Base-by-base conservation (phyloP, 1,140 invertebrate genomes). In the Harlomillsia oculata region DNA sequence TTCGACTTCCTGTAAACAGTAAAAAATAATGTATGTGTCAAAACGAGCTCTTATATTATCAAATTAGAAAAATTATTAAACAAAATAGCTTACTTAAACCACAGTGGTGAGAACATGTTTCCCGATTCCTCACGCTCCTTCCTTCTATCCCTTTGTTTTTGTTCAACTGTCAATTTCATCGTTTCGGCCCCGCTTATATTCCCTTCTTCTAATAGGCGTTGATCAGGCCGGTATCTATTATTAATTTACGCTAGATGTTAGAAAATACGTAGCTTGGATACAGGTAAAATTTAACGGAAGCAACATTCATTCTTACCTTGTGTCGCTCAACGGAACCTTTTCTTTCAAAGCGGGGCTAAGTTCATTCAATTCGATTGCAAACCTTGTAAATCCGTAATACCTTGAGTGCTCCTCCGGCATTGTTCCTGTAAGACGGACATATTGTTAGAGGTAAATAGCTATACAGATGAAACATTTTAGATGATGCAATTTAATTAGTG, bases 351-450 rank as follows among this genome's bases (percentile, higher is more conserved):
- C 80, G 3, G 77, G 75, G 61, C 82, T 79, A 21, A 87, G 66
- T 69, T 91, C 87, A 72, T 90, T 89, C 20, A 90, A 73, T 71
- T 89, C 85, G 69, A 89, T 85, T 4, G 87, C 86, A 75, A 89
- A 89, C 51, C 82, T 71, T 5, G 85, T 87, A 72, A 90, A 89
- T 1, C 87, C 87, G 71, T 89, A 90, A 71, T 88, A 89, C 32
- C 82, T 66, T 68, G 87, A 81, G 72, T 82, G 80, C 63, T 89
- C 82, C 49, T 84, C 82, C 1, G 87, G 85, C 79, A 89, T 82
- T 5, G 82, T 79, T 41, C 83, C 82, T 82, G 66, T 1, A 60
- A 56, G 34, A 63, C 16, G 34, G 34, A 29, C n/a, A 60, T 39
- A 65, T 5, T 2, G 25, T n/a, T 29, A n/a, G 26, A 20, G 18